Evolutionary conservation across 2,113 vertebrate species (phyloP).

Genomic region (Plestiodon gilberti): DNA sequence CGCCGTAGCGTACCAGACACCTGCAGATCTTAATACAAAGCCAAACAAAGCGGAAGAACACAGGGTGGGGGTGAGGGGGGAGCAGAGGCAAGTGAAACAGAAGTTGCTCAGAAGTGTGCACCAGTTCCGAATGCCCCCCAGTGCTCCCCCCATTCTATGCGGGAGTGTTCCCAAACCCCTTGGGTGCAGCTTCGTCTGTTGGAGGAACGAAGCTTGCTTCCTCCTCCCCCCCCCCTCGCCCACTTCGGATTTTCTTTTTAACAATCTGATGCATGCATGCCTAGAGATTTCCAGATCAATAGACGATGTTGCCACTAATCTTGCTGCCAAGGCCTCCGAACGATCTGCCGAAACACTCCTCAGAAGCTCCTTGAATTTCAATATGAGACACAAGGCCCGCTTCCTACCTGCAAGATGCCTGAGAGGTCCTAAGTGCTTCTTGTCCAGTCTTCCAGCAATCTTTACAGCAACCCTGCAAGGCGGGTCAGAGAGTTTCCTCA

Average conservation of each 20-base stretch:
- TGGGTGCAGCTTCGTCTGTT: rapidly evolving
- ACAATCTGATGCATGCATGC: not conserved
- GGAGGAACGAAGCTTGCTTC: not conserved
- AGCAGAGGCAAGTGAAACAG: not conserved
- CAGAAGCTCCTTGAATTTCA: not conserved
- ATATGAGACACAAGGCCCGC: too few species aligned
- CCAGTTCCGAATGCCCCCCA: too few species aligned
- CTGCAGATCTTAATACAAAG: conserved; percentile 57
- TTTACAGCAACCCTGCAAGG: not conserved
- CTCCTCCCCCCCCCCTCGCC: too few species aligned
- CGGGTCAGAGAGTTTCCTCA: not conserved
- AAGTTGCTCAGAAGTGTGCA: too few species aligned
- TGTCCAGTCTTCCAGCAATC: not conserved
- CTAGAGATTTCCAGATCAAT: rapidly evolving
- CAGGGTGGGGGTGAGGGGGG: not conserved
- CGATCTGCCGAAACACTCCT: too few species aligned
- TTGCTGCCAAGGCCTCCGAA: rapidly evolving
- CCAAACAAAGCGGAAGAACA: conserved; percentile 2
- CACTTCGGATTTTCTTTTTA: not conserved
- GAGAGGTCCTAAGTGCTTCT: not conserved
- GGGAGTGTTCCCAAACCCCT: not conserved
- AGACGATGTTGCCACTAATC: not conserved
- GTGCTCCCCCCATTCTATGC: not conserved
- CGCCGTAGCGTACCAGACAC: conserved; percentile 58
- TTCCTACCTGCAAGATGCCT: too few species aligned